Conservation (phyloP, 2,888 invertebrate genomes). For the Strigamia crassipes region DNA sequence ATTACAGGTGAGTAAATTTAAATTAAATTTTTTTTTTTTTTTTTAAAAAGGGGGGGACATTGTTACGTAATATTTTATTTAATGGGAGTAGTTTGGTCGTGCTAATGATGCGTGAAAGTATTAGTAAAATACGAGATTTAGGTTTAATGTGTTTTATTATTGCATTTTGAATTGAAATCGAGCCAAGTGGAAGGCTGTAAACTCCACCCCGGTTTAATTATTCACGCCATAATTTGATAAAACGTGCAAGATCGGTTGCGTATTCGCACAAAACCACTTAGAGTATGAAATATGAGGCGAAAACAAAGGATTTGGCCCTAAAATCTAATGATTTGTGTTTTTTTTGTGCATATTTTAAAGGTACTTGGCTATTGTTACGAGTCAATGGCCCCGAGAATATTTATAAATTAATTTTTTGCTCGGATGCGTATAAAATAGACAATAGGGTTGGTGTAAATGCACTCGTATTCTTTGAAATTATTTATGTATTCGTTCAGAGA, state of each 20-base stretch:
- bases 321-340: background rate
- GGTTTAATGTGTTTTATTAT: background rate
- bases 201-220: background rate
- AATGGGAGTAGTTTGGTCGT: background rate
- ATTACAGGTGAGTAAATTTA: background rate
- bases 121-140: background rate
- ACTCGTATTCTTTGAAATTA: background rate
- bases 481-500: background rate
- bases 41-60: background rate
- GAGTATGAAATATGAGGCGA: background rate
- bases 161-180: background rate
- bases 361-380: background rate
- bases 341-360: background rate
- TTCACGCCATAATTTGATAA: background rate
- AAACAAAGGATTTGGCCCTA: background rate
- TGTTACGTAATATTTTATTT: background rate
- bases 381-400: constrained; percentile 1
- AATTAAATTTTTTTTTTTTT: background rate
- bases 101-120: background rate
- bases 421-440: background rate
- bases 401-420: background rate
- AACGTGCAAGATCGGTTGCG: background rate
- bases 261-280: background rate
- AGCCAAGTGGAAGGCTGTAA: background rate
- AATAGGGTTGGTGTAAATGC: background rate